Evolutionary conservation across 2,797 vertebrate genomes (phyloP).

Genomic region (Rachycentron canadum): DNA sequence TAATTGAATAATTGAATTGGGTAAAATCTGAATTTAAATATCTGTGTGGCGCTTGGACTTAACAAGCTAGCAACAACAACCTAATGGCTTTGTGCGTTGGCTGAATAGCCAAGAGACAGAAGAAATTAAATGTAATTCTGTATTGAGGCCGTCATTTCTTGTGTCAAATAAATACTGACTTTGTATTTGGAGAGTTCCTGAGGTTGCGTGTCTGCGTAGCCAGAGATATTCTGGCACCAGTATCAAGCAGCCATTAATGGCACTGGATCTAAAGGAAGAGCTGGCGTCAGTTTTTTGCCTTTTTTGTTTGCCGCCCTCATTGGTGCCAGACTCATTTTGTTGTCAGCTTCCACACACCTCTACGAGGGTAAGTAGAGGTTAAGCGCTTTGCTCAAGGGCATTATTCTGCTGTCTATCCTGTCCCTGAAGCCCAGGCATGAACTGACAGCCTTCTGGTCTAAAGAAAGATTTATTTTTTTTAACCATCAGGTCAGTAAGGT

Average conservation of each 20-base stretch:
- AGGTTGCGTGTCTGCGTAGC: conserved; percentile 6
- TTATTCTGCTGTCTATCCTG: conserved; percentile 14
- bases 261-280: conserved; percentile 24
- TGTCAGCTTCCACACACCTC: conserved; percentile 10
- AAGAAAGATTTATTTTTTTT: background rate
- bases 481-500: conserved; percentile 7
- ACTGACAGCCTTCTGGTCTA: conserved; percentile 1
- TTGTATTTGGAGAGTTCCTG: conserved; percentile 24
- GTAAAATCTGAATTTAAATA: background rate
- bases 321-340: conserved; percentile 37
- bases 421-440: conserved; percentile 20
- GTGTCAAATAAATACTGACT: background rate
- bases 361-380: conserved; percentile 32
- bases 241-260: conserved; percentile 32
- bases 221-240: conserved; percentile 5
- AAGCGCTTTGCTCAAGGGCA: conserved; percentile 36
- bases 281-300: conserved; percentile 34
- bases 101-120: background rate
- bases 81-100: background rate
- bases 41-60: background rate
- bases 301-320: background rate
- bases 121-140: background rate
- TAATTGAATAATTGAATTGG: background rate
- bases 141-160: conserved; percentile 10
- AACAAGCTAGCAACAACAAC: background rate